phyloP scores from a whole-genome alignment of 1,140 invertebrate genomes.

The Leguminivora glycinivorella region DNA sequence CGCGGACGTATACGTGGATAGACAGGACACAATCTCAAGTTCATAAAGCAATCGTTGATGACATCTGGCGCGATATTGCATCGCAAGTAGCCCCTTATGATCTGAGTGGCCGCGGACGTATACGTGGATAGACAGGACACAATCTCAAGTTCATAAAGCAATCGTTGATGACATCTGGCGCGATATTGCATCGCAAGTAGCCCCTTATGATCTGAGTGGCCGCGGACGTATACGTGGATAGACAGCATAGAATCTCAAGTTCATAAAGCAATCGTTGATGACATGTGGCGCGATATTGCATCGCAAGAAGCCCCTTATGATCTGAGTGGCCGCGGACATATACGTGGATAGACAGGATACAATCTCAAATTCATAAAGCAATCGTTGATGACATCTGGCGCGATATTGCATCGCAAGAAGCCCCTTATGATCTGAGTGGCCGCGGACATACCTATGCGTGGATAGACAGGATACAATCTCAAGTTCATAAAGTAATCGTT shows the following conservation, averaged over 20 bases:
- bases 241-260: neutral
- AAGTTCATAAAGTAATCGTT: neutral
- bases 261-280: conserved; percentile 1
- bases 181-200: conserved; percentile 9
- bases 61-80: neutral
- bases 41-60: conserved; percentile 1
- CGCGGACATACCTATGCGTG: too few species aligned
- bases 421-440: too few species aligned
- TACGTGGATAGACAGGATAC: too few species aligned
- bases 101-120: too few species aligned
- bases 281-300: neutral
- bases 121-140: too few species aligned
- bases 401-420: neutral
- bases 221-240: too few species aligned
- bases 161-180: conserved; percentile 11
- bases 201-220: neutral
- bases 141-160: conserved; percentile 6
- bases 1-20: too few species aligned
- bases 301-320: too few species aligned
- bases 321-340: too few species aligned
- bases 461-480: too few species aligned
- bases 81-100: too few species aligned
- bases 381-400: neutral
- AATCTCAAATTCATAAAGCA: neutral
- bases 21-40: neutral